Base-by-base conservation (phyloP, 2,888 invertebrate species). In the Xanthia icteritia region DNA sequence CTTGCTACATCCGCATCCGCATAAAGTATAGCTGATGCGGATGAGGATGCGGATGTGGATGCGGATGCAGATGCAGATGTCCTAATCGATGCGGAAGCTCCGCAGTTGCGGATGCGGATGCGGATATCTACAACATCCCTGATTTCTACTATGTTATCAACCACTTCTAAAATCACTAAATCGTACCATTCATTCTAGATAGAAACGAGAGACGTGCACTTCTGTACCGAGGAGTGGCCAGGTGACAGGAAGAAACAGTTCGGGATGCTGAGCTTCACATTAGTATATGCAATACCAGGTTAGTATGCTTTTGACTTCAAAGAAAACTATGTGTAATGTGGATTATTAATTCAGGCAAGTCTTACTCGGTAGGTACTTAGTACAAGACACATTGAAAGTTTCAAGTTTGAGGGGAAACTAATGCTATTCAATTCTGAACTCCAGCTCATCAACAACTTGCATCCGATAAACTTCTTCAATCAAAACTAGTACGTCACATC, bases 251-350 rank as follows among this genome's bases (percentile, higher is more conserved):
- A 96, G 58, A 96, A 97, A 74, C 96, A 97, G 81, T 97, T 98
- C 88, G 98, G 98, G 8, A 96, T 97, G 66, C 96, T 97, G 73
- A 97, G 97, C 91, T 98, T 98, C 90, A 96, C 97, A 0, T 94
- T 98, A 77, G 98, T 98, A 58, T 98, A 98, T 90, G 97, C 98
- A 0, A 97, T 98, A 84, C 98, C 98, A 20, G 98, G 98, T 97
- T 85, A 95, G 95, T 89, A 20, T 5, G 0, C 1, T 13, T 45
- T n/a, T 31, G 8, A 48, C 6, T n/a, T 45, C 1, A 17, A n/a
- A 36, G 0, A 20, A 48, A 31, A 76, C 17, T 17, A 17, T 20
- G n/a, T 15, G 20, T 36, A 20, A 23, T 20, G 20, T 20, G 0
- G 17, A 54, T 31, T 76, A 31, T 13, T 42, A 61, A 9, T 8